phyloP scores from a whole-genome alignment of 2,113 vertebrate genomes.

The Columba janthina region DNA sequence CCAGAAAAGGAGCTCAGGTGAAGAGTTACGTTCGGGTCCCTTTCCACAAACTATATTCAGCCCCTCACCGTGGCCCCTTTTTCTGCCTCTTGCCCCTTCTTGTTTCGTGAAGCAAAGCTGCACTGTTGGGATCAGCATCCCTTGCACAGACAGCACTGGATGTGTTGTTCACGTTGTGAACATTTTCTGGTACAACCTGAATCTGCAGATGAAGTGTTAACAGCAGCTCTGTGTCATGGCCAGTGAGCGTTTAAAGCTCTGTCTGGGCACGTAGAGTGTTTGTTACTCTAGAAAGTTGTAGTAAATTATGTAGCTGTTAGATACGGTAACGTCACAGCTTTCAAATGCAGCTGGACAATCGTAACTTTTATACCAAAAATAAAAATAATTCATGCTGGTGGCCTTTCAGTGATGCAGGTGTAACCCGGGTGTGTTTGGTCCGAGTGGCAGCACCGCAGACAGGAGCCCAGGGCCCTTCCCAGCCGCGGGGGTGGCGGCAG shows the following conservation, averaged over 20 bases:
- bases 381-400: background rate
- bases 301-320: background rate
- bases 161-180: background rate
- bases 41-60: background rate
- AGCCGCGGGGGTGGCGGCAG: background rate
- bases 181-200: background rate
- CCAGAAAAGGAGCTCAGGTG: background rate
- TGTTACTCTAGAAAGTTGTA: background rate
- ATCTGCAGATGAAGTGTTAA: background rate
- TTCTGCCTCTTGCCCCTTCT: background rate
- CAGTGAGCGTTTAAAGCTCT: constrained; percentile 10
- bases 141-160: background rate
- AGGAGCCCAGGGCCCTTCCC: background rate
- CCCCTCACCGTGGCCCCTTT: background rate
- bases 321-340: background rate
- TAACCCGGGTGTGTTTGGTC: fast-evolving
- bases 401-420: background rate
- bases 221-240: background rate
- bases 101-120: fast-evolving
- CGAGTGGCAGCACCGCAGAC: background rate
- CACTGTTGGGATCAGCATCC: fast-evolving
- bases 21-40: background rate
- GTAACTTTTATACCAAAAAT: background rate
- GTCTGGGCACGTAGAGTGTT: background rate
- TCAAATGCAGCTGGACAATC: constrained; percentile 38